Evolutionary conservation across 2,888 invertebrate genomes (phyloP).

Genomic region (Dioctria rufipes): DNA sequence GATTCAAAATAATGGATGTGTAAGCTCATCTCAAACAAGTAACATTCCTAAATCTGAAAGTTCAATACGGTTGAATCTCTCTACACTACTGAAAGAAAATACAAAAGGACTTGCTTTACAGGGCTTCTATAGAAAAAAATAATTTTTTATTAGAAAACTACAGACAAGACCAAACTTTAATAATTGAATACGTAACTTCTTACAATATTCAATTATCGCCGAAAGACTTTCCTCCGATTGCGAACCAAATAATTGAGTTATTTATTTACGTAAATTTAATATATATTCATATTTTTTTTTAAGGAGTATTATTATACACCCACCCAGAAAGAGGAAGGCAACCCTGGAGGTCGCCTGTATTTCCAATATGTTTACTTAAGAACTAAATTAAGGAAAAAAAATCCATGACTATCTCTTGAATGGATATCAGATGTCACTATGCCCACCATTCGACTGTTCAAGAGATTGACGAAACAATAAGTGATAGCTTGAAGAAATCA

Average conservation of each 20-base stretch:
- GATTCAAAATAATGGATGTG: too few species aligned
- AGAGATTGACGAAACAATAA: not conserved
- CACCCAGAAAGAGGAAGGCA: not conserved
- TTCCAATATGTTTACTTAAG: not conserved
- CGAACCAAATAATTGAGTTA: not conserved
- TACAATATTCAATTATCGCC: too few species aligned
- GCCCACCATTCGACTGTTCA: not conserved
- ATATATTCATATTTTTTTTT: not conserved
- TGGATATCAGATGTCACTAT: not conserved
- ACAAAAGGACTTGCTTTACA: not conserved
- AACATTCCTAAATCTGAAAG: too few species aligned
- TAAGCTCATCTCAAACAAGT: too few species aligned
- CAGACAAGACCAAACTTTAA: not conserved
- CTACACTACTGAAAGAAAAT: not conserved
- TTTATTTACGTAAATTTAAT: not conserved
- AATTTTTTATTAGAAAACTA: not conserved
- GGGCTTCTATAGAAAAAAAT: not conserved
- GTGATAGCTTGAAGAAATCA: not conserved
- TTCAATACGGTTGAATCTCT: too few species aligned
- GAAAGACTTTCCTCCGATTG: too few species aligned
- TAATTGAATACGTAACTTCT: too few species aligned
- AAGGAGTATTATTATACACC: constrained; percentile 4
- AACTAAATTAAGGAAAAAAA: not conserved
- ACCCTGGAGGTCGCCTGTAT: not conserved
- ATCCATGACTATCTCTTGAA: not conserved